Conservation (phyloP, 2,888 invertebrate genomes). For the Pemphredon lugubris region DNA sequence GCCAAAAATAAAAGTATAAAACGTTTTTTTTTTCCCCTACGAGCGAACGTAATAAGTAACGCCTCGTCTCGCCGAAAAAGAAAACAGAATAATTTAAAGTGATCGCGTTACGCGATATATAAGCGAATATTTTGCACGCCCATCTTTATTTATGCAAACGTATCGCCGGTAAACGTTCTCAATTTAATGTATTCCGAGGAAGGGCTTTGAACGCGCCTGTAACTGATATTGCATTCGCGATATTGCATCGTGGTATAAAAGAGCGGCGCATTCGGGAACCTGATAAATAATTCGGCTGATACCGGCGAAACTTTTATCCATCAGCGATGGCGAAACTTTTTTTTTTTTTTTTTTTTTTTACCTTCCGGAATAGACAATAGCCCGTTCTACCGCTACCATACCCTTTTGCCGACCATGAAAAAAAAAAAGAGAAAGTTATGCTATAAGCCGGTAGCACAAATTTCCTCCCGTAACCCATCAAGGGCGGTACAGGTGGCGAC, state of each 20-base stretch:
- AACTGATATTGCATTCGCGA: neutral
- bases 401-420: neutral
- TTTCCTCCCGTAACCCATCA: conserved; percentile 25
- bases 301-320: neutral
- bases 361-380: neutral
- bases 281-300: conserved; percentile 8
- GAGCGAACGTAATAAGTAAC: too few species aligned
- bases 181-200: neutral
- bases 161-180: neutral
- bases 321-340: conserved; percentile 4
- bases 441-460: neutral
- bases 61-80: too few species aligned
- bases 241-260: neutral
- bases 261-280: neutral
- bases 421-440: too few species aligned
- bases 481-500: conserved; percentile 65
- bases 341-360: too few species aligned
- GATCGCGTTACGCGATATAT: too few species aligned
- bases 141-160: neutral
- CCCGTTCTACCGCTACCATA: neutral
- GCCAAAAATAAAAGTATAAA: too few species aligned
- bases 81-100: too few species aligned
- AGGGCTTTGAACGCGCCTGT: neutral
- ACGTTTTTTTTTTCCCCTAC: too few species aligned
- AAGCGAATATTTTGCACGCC: neutral